Percentiles rank a stretch among this genome's conserved stretches.
phyloP scores from a whole-genome alignment of 2,113 vertebrate species.

The Microtus pennsylvanicus region DNA sequence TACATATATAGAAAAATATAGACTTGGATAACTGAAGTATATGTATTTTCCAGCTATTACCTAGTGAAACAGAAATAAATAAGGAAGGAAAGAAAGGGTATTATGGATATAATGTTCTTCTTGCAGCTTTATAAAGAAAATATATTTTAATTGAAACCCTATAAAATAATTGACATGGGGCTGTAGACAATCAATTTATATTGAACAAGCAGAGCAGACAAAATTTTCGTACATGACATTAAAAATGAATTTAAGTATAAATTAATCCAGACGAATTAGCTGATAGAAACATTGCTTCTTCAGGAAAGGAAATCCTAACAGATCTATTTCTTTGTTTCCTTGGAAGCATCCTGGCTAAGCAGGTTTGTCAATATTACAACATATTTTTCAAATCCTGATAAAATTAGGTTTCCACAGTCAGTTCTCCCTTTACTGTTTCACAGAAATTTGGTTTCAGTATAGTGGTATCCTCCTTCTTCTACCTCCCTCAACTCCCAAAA shows the following conservation, averaged over 20 bases:
- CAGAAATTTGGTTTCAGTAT: background rate
- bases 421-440: background rate
- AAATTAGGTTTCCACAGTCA: slow-evolving; percentile 13
- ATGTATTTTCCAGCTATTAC: background rate
- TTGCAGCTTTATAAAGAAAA: slow-evolving; percentile 3
- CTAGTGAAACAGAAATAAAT: background rate
- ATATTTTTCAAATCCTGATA: background rate
- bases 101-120: background rate
- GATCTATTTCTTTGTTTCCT: background rate
- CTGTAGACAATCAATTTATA: background rate
- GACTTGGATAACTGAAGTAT: background rate
- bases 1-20: background rate
- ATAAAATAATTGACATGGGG: background rate
- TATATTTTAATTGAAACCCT: background rate
- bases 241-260: slow-evolving; percentile 56
- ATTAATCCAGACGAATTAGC: slow-evolving; percentile 36
- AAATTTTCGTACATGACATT: slow-evolving; percentile 15
- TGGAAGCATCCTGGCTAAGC: slow-evolving; percentile 16
- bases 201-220: background rate
- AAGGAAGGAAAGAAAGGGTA: background rate
- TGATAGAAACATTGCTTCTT: background rate
- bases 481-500: background rate
- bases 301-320: background rate
- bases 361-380: background rate
- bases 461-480: background rate